Evolutionary conservation across 1,140 invertebrate genomes (phyloP).

Genomic region (Caerostris darwini): DNA sequence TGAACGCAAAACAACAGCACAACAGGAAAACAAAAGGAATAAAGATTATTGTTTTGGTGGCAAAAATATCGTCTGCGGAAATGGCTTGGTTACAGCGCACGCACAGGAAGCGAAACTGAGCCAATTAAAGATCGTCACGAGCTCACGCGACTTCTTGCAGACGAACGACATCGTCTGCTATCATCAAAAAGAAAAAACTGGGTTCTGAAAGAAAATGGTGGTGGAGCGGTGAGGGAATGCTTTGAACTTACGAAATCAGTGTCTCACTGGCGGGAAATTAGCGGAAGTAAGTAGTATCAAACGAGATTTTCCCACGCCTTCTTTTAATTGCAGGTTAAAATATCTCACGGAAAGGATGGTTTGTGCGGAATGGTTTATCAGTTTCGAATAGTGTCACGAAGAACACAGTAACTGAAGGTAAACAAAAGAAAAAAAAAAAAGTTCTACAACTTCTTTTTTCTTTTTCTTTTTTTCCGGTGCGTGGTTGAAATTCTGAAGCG

Average conservation of each 20-base stretch:
- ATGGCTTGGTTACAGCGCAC: slow-evolving; percentile 12
- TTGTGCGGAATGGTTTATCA: background rate
- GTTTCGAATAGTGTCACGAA: slow-evolving; percentile 18
- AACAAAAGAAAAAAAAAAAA: slow-evolving; percentile 26
- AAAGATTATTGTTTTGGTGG: slow-evolving; percentile 26
- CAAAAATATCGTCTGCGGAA: slow-evolving; percentile 39
- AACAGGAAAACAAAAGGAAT: background rate
- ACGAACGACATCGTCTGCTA: slow-evolving; percentile 3
- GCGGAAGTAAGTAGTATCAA: slow-evolving; percentile 17
- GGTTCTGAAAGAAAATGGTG: background rate
- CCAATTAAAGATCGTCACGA: slow-evolving; percentile 35
- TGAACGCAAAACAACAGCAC: background rate
- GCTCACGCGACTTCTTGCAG: background rate
- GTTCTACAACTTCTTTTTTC: background rate
- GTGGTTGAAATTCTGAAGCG: slow-evolving; percentile 3
- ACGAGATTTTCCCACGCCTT: slow-evolving; percentile 13
- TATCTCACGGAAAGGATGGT: background rate
- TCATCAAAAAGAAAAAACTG: slow-evolving; percentile 8
- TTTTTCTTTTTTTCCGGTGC: background rate
- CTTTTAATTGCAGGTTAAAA: slow-evolving; percentile 22
- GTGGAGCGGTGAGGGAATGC: background rate
- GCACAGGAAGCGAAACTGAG: slow-evolving; percentile 38
- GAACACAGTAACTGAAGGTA: background rate
- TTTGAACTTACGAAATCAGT: slow-evolving; percentile 1
- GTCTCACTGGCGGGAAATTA: slow-evolving; percentile 12